Evolutionary conservation across 2,888 invertebrate genomes (phyloP), one percentile per base, ranked within the genome.

Genomic region (Sialis lutaria): DNA sequence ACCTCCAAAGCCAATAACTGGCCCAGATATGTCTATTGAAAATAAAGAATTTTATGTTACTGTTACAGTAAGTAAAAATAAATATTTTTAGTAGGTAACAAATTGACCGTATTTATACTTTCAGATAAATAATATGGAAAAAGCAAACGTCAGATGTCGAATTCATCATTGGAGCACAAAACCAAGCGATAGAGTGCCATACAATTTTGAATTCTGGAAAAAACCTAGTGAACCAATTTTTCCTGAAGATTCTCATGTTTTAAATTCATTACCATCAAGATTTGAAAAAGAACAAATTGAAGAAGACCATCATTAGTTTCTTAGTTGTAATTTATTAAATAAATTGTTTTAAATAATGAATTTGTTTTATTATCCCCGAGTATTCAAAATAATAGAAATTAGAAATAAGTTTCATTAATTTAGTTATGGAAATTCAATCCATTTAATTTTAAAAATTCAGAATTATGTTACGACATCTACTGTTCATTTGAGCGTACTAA

Each of bases 11-110:
- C 64, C 73, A 45, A 90, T 93, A 51, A 70, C 69, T 48, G 93
- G 93, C 0, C 93, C 93, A 0, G 80, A 93, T 66, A 64, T 86
- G 53, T 71, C 73, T 40, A 68, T 83, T 44, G 80, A 93, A 61
- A 74, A 75, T 10, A 90, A 88, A 61, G 80, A 85, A 57, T 91
- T 92, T 65, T 75, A 69, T 57, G 71, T 86, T n/a, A 82, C 73
- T 40, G 73, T 92, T 8, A 87, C 79, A 4, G 79, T 87, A 63
- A 74, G 76, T 61, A 61, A 60, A 41, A 50, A 60, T 32, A 35
- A 33, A 33, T 8, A n/a, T 9, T 42, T 42, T 31, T 10, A n/a
- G 9, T 31, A 9, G 7, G 7, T 5, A 42, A 32, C 8, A 8
- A 8, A 2, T 32, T 31, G 30, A 32, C 42, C 30, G 13, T 37